Conservation (phyloP, 2,888 invertebrate species). For the Desoria tigrina region DNA sequence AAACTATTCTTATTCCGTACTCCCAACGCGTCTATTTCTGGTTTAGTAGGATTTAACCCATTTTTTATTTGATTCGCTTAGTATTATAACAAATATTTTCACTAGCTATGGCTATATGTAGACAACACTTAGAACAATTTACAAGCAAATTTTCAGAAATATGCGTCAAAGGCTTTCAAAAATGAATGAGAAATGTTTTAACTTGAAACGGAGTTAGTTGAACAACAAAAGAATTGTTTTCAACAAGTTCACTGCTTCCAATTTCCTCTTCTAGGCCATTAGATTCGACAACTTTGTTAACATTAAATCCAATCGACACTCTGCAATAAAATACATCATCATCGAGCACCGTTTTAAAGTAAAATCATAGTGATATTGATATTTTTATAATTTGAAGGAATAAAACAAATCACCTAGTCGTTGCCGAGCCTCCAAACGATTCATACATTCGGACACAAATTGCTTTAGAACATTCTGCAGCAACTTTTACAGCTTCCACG, state of each 20-base stretch:
- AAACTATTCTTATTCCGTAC: too few relatives aligned
- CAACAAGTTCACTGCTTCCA: slow-evolving; percentile 30
- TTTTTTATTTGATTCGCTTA: too few relatives aligned
- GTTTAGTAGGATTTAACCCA: too few relatives aligned
- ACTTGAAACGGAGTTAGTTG: slow-evolving; percentile 41
- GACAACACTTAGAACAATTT: too few relatives aligned
- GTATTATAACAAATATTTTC: too few relatives aligned
- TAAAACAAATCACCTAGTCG: slow-evolving; percentile 29
- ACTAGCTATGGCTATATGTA: too few relatives aligned
- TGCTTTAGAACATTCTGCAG: slow-evolving; percentile 21
- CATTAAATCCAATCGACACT: slow-evolving; percentile 29
- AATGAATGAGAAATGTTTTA: slow-evolving; percentile 37
- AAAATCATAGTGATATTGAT: too few relatives aligned
- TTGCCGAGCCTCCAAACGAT: slow-evolving; percentile 40
- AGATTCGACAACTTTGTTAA: slow-evolving; percentile 29
- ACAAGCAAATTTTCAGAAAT: too few relatives aligned
- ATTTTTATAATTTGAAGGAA: too few relatives aligned
- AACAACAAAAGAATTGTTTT: slow-evolving; percentile 25
- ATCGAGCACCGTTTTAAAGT: too few relatives aligned
- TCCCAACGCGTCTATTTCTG: too few relatives aligned
- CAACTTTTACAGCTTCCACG: slow-evolving; percentile 46
- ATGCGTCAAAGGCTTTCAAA: too few relatives aligned
- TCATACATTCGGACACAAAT: slow-evolving; percentile 45
- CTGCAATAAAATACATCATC: slow-evolving; percentile 15
- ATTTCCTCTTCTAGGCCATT: slow-evolving; percentile 24